Evolutionary conservation across 2,888 invertebrate genomes (phyloP), one percentile per base, ranked within the genome.

Genomic region (Clistopyga incitator): DNA sequence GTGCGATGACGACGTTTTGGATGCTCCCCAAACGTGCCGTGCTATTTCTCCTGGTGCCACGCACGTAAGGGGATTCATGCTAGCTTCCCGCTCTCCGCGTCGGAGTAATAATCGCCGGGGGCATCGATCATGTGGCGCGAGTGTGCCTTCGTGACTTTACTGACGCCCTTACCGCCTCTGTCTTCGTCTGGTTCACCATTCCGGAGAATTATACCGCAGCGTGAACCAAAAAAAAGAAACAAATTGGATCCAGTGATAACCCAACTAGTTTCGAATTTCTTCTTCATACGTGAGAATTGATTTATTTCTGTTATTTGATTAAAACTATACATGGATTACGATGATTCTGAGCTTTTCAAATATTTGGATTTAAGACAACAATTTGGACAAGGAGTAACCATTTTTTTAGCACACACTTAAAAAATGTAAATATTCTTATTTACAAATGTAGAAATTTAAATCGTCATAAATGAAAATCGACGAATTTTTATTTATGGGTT

Each of bases 21-120:
- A 68, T 72, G 29, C 38, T 38, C 34, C 34, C 29, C 34, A 61
- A 61, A n/a, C 59, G 59, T 61, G n/a, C 29, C 20, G 34, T 61
- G 10, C 20, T 61, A 54, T 79, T 72, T 68, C 78, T 70, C 81
- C 64, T 67, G 23, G 20, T 54, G 61, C 42, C 71, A 74, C 78
- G 71, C 78, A 82, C 67, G 76, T 72, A 68, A 83, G 72, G 81
- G 77, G 50, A 45, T 61, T 18, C 47, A 13, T 25, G 68, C 29
- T 54, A 56, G 68, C 65, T 50, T 89, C 88, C 88, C 87, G 87
- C 83, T 87, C 86, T 88, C 89, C 89, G 88, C 89, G 87, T 88
- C 88, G 87, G 80, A 90, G 90, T 91, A 92, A 92, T 92, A 91
- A 91, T 91, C 89, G 90, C 91, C 89, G 75, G 74, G 86, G 85